Evolutionary conservation across 2,888 invertebrate species (phyloP), one percentile per base, ranked within the genome.

Genomic region (Aporophyla nigra): DNA sequence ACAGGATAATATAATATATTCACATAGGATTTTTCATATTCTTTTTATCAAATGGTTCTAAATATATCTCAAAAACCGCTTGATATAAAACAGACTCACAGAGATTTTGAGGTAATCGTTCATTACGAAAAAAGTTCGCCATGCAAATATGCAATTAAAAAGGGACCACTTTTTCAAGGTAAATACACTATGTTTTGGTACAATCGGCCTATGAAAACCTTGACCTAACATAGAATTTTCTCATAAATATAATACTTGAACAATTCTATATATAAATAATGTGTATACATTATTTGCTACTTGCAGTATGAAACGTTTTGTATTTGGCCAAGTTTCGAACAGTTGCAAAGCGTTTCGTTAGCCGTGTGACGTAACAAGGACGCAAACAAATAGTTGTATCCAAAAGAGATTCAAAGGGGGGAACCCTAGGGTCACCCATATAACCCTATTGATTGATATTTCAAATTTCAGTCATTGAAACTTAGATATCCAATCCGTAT

Each of bases 101-200:
- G n/a, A 33, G 3, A 54, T n/a, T 16, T 54, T 19, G n/a, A 40
- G n/a, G 53, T 51, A 33, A 33, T 14, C 27, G 51, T 67, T 67
- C 16, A 71, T 71, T 53, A 24, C 10, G 10, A 40, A 24, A 21
- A 6, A 54, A 7, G 43, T 40, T 16, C 10, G 49, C n/a, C 10
- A 53, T 33, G 16, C 21, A 59, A 67, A 79, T 61, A 51, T 72
- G 49, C 54, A 62, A 71, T 54, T 43, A 21, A 56, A 80, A 62
- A 80, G 51, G 14, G 27, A 43, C 10, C 6, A 63, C 43, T 56
- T 73, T 62, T 72, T 46, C 21, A 43, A 56, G n/a, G 43, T 27
- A 70, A 71, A 12, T 54, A 63, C 56, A 51, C 24, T 58, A 16
- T 43, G 14, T 24, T n/a, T 80, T 27, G 62, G 33, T 63, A 80